Base-by-base conservation (phyloP, 2,113 vertebrate species). In the Scopus umbretta region DNA sequence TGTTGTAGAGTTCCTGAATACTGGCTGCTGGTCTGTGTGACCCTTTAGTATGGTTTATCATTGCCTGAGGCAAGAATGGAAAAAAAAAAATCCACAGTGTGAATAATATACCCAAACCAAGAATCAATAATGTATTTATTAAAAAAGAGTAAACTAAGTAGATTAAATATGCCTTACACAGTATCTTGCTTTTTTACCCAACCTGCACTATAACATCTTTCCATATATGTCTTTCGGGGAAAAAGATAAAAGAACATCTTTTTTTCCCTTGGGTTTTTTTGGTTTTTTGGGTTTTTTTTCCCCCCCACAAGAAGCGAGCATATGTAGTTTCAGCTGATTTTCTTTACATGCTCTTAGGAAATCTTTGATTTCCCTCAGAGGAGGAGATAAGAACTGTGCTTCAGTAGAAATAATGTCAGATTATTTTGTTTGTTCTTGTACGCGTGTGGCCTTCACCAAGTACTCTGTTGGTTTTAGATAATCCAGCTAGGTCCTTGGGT, bases 71-170 rank as follows among this genome's bases (percentile, higher is more conserved):
- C 23, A 85, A 66, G 72, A 84, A 63, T 9, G 45, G 43, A 43
- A 47, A 76, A 80, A 84, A 93, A 86, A 84, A 91, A 90, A 38
- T 36, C 38, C 43, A 13, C 40, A 11, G 38, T 63, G 80, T 87
- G 92, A 94, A 70, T 92, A 84, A 90, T 84, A 88, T n/a, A 65
- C 61, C 40, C 52, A 90, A 93, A 65, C 87, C 68, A 78, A 86
- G 62, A 94, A 96, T 96, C 85, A 86, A 82, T 97, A 90, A 82
- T n/a, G 43, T 61, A 49, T 90, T 95, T 94, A 68, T 78, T 94
- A 70, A 83, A 78, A 78, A 89, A 56, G 84, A 67, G 26, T 78
- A 65, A 93, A 83, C 56, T 50, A 88, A 80, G 61, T 86, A 79
- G 68, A 79, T 92, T 68, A 93, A 95, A 81, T 79, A 52, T 52